Evolutionary conservation across 1,140 invertebrate genomes (phyloP).

Genomic region (Nymphalis io): DNA sequence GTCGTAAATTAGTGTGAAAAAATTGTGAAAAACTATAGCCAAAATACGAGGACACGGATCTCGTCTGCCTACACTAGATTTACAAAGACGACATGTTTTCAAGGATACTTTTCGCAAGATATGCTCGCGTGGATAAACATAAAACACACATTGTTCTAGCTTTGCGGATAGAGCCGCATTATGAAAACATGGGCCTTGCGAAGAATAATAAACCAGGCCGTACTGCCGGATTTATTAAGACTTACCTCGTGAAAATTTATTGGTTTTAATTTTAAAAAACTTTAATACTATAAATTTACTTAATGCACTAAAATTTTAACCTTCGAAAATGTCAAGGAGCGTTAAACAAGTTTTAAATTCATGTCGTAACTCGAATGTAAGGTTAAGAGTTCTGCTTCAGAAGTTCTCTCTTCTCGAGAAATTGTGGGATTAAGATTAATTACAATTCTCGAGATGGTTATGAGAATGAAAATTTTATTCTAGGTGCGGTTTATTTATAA

Average conservation of each 20-base stretch:
- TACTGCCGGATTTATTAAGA: neutral
- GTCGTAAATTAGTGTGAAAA: neutral
- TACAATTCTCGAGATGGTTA: neutral
- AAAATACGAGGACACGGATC: neutral
- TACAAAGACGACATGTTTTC: slow-evolving; percentile 21
- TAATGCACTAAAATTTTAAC: slow-evolving; percentile 15
- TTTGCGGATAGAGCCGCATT: slow-evolving; percentile 17
- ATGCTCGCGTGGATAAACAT: slow-evolving; percentile 28
- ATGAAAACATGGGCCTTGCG: slow-evolving; percentile 24
- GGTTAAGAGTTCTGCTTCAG: neutral
- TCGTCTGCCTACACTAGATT: neutral
- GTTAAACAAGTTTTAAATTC: slow-evolving; percentile 10
- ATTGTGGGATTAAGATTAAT: slow-evolving; percentile 12
- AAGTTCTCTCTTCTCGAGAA: slow-evolving; percentile 6
- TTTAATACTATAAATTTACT: neutral
- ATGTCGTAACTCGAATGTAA: slow-evolving; percentile 23
- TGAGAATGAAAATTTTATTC: neutral
- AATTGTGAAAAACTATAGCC: neutral
- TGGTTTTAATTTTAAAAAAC: slow-evolving; percentile 18
- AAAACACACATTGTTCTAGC: slow-evolving; percentile 25
- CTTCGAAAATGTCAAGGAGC: slow-evolving; percentile 8
- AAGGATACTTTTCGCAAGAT: slow-evolving; percentile 29
- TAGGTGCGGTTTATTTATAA: neutral
- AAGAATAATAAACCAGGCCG: slow-evolving; percentile 19
- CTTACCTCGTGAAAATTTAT: slow-evolving; percentile 14